Percentiles rank a stretch among this genome's conserved stretches.
phyloP scores from a whole-genome alignment of 2,888 invertebrate species.

The Glaucopsyche alexis region DNA sequence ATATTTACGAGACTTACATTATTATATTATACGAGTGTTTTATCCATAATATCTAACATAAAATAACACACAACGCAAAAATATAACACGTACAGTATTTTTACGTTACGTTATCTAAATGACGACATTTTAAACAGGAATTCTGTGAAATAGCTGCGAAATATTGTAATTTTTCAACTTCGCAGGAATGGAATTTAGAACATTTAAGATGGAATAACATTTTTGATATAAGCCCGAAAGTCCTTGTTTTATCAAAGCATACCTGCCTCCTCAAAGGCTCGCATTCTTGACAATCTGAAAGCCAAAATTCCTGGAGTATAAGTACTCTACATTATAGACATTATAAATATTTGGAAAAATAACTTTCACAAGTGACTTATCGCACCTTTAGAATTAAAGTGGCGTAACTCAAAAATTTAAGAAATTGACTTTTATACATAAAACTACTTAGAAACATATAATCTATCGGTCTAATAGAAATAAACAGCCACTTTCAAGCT shows the following conservation, averaged over 20 bases:
- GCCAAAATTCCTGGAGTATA: slow-evolving; percentile 49
- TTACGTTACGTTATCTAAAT: neutral
- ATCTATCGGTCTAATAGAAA: too few species aligned
- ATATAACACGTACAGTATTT: neutral
- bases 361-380: neutral
- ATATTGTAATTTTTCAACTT: slow-evolving; percentile 19
- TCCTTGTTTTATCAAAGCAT: slow-evolving; percentile 44
- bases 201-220: slow-evolving; percentile 33
- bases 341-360: slow-evolving; percentile 2
- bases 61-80: too few species aligned
- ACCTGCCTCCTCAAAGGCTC: slow-evolving; percentile 44
- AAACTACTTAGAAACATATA: too few species aligned
- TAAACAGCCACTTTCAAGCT: too few species aligned
- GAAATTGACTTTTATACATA: too few species aligned
- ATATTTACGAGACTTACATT: too few species aligned
- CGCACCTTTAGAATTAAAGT: too few species aligned
- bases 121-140: neutral
- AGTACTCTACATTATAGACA: slow-evolving; percentile 46
- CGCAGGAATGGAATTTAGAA: slow-evolving; percentile 2
- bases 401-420: too few species aligned
- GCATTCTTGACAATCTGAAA: slow-evolving; percentile 45
- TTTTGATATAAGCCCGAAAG: slow-evolving; percentile 41
- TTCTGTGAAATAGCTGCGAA: neutral
- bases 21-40: neutral
- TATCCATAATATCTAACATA: neutral